These are phyloP conservation scores for Fabriciana adippe DNA, from an alignment of 2,888 invertebrate genomes.

Conservation along the genomic window DNA sequence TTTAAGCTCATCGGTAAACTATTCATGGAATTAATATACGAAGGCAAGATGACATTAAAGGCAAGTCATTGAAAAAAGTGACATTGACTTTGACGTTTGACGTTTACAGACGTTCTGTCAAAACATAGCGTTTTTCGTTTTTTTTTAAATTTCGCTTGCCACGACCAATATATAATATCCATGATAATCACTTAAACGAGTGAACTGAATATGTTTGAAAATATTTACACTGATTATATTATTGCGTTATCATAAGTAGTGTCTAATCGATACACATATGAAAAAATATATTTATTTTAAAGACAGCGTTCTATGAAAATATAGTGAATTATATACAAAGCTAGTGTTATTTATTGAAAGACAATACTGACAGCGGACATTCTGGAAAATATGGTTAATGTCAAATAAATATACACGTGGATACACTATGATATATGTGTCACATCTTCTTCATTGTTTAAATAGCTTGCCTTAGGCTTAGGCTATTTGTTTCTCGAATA, in stretches of 20 bases:
- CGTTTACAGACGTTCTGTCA: not conserved
- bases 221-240: constrained; percentile 68
- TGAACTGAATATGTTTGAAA: constrained; percentile 40
- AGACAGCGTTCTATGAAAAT: constrained; percentile 72
- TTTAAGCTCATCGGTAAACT: constrained; percentile 53
- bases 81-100: constrained; percentile 12
- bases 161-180: constrained; percentile 11
- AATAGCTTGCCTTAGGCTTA: no score
- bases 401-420: constrained; percentile 14
- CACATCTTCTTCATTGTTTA: not conserved
- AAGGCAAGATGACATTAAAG: constrained; percentile 11
- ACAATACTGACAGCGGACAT: constrained; percentile 57
- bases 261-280: constrained; percentile 55
- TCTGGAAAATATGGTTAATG: constrained; percentile 36
- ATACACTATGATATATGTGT: not conserved
- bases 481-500: no score
- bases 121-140: constrained; percentile 9
- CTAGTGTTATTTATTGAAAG: constrained; percentile 44
- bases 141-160: not conserved
- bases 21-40: constrained; percentile 35
- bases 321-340: constrained; percentile 68
- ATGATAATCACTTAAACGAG: constrained; percentile 47
- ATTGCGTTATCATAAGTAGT: constrained; percentile 74
- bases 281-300: constrained; percentile 73
- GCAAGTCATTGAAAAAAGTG: constrained; percentile 1